phyloP scores from a whole-genome alignment of 1,140 invertebrate species.

The Eufriesea mexicana region DNA sequence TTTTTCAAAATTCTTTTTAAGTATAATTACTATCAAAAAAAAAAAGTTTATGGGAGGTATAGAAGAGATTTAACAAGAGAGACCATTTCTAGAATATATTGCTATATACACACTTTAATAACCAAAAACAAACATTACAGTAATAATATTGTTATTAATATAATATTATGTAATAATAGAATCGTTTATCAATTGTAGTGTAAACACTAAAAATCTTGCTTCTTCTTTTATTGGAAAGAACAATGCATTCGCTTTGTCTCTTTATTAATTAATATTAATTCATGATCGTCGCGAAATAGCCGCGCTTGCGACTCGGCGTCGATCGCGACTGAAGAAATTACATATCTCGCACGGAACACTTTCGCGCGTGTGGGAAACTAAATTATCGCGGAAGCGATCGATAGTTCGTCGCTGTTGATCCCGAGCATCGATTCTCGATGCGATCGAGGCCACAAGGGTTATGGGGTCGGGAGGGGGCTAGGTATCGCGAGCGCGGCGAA shows the following conservation, averaged over 20 bases:
- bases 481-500: slow-evolving; percentile 60
- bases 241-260: slow-evolving; percentile 66
- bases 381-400: slow-evolving; percentile 27
- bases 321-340: slow-evolving; percentile 34
- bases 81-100: slow-evolving; percentile 75
- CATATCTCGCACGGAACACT: slow-evolving; percentile 3
- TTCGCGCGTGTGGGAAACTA: slow-evolving; percentile 9
- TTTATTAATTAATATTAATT: slow-evolving; percentile 76
- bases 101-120: slow-evolving; percentile 83
- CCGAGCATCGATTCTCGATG: slow-evolving; percentile 8
- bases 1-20: neutral
- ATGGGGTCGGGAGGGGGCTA: neutral
- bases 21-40: neutral
- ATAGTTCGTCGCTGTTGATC: slow-evolving; percentile 13
- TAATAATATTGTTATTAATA: slow-evolving; percentile 82
- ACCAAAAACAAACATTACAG: slow-evolving; percentile 83
- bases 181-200: slow-evolving; percentile 81
- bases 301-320: slow-evolving; percentile 60
- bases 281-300: slow-evolving; percentile 70
- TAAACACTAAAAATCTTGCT: slow-evolving; percentile 80
- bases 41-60: neutral
- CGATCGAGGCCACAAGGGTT: slow-evolving; percentile 21
- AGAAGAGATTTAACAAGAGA: slow-evolving; percentile 39
- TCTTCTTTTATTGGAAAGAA: slow-evolving; percentile 75
- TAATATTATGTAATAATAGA: slow-evolving; percentile 80